Conservation (phyloP, 2,113 vertebrate species). For the Patagioenas fasciata region DNA sequence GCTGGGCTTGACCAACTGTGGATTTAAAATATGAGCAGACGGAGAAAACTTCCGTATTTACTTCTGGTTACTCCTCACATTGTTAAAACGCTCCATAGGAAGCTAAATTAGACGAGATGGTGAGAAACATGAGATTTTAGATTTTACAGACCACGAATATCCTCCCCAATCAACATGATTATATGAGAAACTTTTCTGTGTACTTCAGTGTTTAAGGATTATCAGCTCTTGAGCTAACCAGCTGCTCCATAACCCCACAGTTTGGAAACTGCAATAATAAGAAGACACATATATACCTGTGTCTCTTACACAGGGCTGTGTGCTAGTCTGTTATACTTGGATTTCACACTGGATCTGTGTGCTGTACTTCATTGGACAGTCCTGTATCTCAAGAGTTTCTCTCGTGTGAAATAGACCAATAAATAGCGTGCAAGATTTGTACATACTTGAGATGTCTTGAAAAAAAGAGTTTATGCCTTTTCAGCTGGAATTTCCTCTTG, state of each 20-base stretch:
- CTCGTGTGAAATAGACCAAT: neutral
- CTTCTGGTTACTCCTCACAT: neutral
- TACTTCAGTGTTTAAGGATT: neutral
- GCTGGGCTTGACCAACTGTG: neutral
- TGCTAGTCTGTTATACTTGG: neutral
- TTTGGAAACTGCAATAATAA: neutral
- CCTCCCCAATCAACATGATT: neutral
- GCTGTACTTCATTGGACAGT: neutral
- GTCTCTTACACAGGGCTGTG: neutral
- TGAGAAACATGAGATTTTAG: neutral
- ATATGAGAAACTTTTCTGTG: neutral
- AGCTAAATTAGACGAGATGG: neutral
- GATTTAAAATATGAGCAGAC: neutral
- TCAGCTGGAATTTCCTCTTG: neutral
- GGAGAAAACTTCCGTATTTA: constrained; percentile 6
- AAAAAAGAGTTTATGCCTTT: neutral
- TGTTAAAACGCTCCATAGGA: constrained; percentile 1
- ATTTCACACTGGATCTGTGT: neutral
- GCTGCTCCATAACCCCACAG: neutral
- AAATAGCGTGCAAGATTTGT: neutral
- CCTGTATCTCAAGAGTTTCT: neutral
- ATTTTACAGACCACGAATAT: neutral
- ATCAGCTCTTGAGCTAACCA: neutral
- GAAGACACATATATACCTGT: neutral
- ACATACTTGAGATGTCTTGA: neutral